phyloP scores from a whole-genome alignment of 1,140 invertebrate species.

The Rhysida immarginata region DNA sequence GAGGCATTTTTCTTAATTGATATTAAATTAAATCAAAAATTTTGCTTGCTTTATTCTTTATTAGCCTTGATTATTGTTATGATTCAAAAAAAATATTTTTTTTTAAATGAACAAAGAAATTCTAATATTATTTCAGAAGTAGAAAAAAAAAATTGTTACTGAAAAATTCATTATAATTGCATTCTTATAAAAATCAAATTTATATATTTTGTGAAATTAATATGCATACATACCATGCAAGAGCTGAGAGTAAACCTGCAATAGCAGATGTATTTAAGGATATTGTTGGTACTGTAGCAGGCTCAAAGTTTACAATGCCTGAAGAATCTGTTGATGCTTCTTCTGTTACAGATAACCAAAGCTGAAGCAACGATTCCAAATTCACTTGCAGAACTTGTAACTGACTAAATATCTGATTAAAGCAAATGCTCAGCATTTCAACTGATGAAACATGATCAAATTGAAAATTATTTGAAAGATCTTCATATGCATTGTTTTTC shows the following conservation, averaged over 20 bases:
- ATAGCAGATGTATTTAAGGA: conserved; percentile 52
- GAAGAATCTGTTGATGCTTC: conserved; percentile 17
- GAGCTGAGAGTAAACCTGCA: conserved; percentile 47
- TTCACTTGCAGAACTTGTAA: conserved; percentile 39
- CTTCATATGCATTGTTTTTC: neutral
- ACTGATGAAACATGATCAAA: conserved; percentile 22
- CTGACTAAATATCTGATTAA: conserved; percentile 49
- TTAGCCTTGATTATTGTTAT: too few relatives aligned
- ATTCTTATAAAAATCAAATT: too few relatives aligned
- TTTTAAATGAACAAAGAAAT: too few relatives aligned
- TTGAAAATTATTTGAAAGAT: neutral
- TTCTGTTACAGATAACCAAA: conserved; percentile 65
- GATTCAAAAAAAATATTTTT: too few relatives aligned
- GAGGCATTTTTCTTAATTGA: too few relatives aligned
- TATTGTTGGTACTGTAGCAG: conserved; percentile 49
- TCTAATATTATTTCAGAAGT: too few relatives aligned
- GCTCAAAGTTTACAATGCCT: conserved; percentile 19
- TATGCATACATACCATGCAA: conserved; percentile 36
- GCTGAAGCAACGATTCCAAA: conserved; percentile 59
- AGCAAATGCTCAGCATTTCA: conserved; percentile 50
- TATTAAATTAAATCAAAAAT: too few relatives aligned
- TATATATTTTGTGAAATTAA: too few relatives aligned
- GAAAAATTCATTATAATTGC: too few relatives aligned
- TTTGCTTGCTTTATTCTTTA: too few relatives aligned
- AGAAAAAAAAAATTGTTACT: too few relatives aligned